Evolutionary conservation across 2,888 invertebrate species (phyloP).

Genomic region (Cephus spinipes): DNA sequence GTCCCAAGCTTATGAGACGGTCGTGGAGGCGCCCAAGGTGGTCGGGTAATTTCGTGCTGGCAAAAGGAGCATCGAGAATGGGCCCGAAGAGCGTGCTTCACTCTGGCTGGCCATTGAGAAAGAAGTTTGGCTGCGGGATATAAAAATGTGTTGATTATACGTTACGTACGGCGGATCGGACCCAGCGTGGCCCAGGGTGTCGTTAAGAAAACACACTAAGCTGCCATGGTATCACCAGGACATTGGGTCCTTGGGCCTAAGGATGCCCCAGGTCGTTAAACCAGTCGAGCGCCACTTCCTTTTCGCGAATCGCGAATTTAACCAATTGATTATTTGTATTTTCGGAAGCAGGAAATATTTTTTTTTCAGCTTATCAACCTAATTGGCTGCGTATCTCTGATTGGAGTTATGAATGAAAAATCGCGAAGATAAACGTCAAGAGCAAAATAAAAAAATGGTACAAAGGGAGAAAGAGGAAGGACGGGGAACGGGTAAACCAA

Average conservation of each 20-base stretch:
- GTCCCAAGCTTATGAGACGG: conserved; percentile 39
- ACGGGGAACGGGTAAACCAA: not conserved
- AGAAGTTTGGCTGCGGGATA: conserved; percentile 61
- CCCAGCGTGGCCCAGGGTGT: conserved; percentile 44
- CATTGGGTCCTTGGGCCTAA: not conserved
- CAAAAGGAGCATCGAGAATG: conserved; percentile 45
- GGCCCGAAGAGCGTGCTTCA: conserved; percentile 23
- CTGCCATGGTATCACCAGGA: conserved; percentile 2
- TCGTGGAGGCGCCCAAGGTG: conserved; percentile 63
- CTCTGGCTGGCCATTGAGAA: conserved; percentile 52
- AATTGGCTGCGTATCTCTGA: not conserved
- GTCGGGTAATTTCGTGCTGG: conserved; percentile 63
- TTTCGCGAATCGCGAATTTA: not conserved
- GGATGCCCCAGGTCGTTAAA: conserved; percentile 2
- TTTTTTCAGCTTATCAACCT: not conserved
- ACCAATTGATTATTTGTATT: not conserved
- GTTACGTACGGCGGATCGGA: conserved; percentile 46
- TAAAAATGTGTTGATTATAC: conserved; percentile 67
- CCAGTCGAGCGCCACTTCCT: conserved; percentile 6
- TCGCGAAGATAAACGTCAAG: not conserved
- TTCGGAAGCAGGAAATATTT: not conserved
- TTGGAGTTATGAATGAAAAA: not conserved
- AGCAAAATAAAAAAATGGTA: not conserved
- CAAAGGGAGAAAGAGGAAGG: not conserved
- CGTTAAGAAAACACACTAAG: conserved; percentile 57